Conservation (phyloP, 2,797 vertebrate species). For the Tadarida brasiliensis region DNA sequence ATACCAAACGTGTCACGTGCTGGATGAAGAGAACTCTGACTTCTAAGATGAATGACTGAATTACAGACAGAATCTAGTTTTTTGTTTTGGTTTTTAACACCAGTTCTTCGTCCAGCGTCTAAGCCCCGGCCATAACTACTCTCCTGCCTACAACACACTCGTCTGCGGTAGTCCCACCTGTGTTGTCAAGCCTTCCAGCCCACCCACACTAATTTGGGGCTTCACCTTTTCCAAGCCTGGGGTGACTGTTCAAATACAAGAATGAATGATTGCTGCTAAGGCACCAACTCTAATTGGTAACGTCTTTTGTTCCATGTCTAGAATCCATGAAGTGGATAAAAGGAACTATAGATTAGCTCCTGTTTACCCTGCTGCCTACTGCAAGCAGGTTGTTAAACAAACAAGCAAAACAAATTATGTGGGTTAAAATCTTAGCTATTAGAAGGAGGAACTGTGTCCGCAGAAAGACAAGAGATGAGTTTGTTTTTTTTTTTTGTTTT, state of each 20-base stretch:
- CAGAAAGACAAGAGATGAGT: not conserved
- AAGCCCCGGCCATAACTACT: not conserved
- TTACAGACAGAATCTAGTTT: not conserved
- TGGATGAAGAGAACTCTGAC: not conserved
- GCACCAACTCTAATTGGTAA: not conserved
- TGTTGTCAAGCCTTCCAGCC: not conserved
- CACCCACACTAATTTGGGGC: not conserved
- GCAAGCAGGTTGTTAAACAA: not conserved
- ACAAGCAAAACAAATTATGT: not conserved
- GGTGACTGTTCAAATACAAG: not conserved
- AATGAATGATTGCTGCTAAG: not conserved
- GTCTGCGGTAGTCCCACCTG: rapidly evolving
- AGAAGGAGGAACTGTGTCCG: not conserved
- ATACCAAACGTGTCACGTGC: not conserved
- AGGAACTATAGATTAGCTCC: not conserved
- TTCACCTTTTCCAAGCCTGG: not conserved
- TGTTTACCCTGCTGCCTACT: not conserved
- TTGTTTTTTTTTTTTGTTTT: not conserved
- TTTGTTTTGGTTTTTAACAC: not conserved
- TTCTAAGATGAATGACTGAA: not conserved
- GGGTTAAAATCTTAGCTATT: constrained; percentile 1
- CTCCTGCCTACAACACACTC: not conserved
- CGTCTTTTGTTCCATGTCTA: not conserved
- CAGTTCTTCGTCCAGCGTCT: not conserved
- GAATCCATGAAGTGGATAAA: not conserved